Base-by-base conservation (phyloP, 2,113 vertebrate genomes). In the Symphodus melops region DNA sequence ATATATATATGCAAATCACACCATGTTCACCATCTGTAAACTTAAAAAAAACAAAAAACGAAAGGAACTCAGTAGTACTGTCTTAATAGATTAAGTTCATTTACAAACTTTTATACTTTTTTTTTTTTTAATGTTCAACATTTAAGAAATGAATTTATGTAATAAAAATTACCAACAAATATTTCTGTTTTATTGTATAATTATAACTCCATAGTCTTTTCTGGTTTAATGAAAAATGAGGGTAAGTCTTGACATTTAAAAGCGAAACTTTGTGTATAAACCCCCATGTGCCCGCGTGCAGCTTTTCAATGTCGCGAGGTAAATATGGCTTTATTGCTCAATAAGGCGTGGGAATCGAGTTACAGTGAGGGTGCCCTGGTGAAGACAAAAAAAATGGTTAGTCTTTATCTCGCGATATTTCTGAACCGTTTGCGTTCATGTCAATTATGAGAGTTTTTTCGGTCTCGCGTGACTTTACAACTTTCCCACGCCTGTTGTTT, bases 401-500 rank as follows among this genome's bases (percentile, higher is more conserved):
- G 19, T 57, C 5, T 4, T 21, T 1, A 10, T 94, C 89, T 94
- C 93, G 94, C 94, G 93, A 93, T 76, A 89, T 0, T 0, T 57
- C 0, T 0, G 21, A 0, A 0, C 4, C 0, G 1, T 0, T 8
- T 49, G 16, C 41, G 74, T 83, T 82, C 28, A 41, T 75, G 86
- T 89, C 77, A 77, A 87, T 80, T 59, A 72, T 86, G 83, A 85
- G 89, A 91, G 83, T 86, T 90, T 91, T 89, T 25, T 10, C 12
- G 28, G 16, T 94, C 87, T 89, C 91, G 92, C 92, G 93, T 41
- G 85, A 77, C 10, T 75, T 81, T 12, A 23, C 1, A 93, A 93
- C 89, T 94, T 94, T 94, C 93, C 93, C 94, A 94, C 94, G 94
- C 88, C 84, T 92, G 91, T 91, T 89, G 80, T 91, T 91, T 80